phyloP scores from a whole-genome alignment of 2,888 invertebrate species.

The Ophonus ardosiacus region DNA sequence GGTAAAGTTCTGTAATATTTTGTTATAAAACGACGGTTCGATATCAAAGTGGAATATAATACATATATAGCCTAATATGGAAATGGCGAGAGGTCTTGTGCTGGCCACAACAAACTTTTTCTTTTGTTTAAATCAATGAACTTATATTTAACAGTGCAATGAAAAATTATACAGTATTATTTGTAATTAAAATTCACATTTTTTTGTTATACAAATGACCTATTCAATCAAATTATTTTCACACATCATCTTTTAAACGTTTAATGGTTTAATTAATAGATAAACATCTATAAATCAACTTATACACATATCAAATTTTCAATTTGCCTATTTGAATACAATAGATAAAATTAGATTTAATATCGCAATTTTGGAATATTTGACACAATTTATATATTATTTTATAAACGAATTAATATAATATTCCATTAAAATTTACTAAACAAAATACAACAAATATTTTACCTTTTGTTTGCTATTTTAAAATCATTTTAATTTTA shows the following conservation, averaged over 20 bases:
- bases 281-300: neutral
- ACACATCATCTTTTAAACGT: neutral
- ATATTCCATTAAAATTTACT: neutral
- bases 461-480: neutral
- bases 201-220: neutral
- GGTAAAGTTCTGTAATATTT: no score
- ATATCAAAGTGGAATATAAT: no score
- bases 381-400: neutral
- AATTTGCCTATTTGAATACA: neutral
- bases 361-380: neutral
- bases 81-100: no score
- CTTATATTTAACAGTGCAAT: no score
- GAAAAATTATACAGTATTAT: neutral
- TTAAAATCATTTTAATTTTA: neutral
- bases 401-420: constrained; percentile 9
- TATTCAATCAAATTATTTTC: neutral
- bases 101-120: no score
- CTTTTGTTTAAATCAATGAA: no score
- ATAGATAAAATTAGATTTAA: neutral
- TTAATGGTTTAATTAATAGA: neutral
- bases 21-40: no score
- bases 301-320: neutral
- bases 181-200: neutral
- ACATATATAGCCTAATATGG: no score
- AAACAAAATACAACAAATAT: neutral